Evolutionary conservation across 2,113 vertebrate species (phyloP).

Genomic region (Rhombomys opimus): DNA sequence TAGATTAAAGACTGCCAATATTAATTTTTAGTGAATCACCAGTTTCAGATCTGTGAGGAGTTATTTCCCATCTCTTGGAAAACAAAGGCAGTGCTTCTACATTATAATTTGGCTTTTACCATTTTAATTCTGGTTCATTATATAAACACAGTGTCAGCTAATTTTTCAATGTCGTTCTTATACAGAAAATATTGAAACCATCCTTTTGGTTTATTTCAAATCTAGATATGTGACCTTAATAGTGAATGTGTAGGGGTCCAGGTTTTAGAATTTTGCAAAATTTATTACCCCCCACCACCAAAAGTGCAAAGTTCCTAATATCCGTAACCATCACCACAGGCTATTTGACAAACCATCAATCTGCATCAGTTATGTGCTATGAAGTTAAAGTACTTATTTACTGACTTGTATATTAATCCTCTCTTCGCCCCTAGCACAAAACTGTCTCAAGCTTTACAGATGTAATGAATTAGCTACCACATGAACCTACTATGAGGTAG

Average conservation of each 20-base stretch:
- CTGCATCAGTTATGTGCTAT: slow-evolving; percentile 42
- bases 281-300: background rate
- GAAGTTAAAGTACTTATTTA: slow-evolving; percentile 61
- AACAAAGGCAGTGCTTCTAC: slow-evolving; percentile 41
- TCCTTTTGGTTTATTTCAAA: slow-evolving; percentile 20
- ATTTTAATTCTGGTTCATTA: slow-evolving; percentile 31
- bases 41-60: slow-evolving; percentile 53
- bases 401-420: slow-evolving; percentile 65
- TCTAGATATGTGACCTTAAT: background rate
- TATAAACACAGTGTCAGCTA: slow-evolving; percentile 12
- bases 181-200: slow-evolving; percentile 34
- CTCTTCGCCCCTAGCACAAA: slow-evolving; percentile 39
- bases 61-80: slow-evolving; percentile 52
- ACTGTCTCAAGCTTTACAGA: background rate
- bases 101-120: slow-evolving; percentile 67
- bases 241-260: slow-evolving; percentile 53
- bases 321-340: slow-evolving; percentile 46
- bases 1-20: slow-evolving; percentile 70
- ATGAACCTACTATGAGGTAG: background rate
- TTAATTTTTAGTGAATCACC: slow-evolving; percentile 70
- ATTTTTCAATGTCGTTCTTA: slow-evolving; percentile 23
- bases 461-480: slow-evolving; percentile 8
- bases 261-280: slow-evolving; percentile 48
- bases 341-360: slow-evolving; percentile 66
- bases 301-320: slow-evolving; percentile 25